A percentile compares a stretch with the other conserved stretches of the same genome.
Conservation (phyloP, 1,140 invertebrate genomes). For the Heliconius nattereri region DNA sequence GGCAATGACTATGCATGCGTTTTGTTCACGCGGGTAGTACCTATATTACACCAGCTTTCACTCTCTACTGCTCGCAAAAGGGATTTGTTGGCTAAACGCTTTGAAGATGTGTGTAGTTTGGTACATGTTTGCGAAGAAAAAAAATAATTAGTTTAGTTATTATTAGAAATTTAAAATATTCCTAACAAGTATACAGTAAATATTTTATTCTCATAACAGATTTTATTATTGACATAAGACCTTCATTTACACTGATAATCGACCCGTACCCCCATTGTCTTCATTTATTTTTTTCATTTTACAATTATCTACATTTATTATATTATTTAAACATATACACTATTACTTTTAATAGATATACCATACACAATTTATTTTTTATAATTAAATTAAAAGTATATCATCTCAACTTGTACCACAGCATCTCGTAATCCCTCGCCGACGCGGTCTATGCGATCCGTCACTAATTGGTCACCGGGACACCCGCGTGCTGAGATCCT, state of each 20-base stretch:
- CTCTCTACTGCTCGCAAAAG: neutral
- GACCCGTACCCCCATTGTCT: too few species aligned
- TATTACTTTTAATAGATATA: too few species aligned
- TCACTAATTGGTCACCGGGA: slow-evolving; percentile 6
- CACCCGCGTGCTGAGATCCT: neutral
- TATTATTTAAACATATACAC: too few species aligned
- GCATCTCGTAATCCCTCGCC: neutral
- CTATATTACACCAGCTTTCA: neutral
- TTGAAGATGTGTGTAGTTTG: neutral
- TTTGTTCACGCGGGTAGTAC: too few species aligned
- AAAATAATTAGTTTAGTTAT: neutral
- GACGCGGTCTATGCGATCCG: slow-evolving; percentile 1
- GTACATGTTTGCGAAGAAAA: neutral
- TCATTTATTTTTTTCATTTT: too few species aligned
- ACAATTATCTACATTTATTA: too few species aligned
- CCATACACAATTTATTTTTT: too few species aligned
- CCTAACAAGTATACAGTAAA: neutral
- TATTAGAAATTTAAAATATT: neutral
- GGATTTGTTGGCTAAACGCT: neutral
- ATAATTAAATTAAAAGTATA: too few species aligned
- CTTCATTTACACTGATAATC: too few species aligned
- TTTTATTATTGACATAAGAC: too few species aligned
- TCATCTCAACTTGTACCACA: neutral
- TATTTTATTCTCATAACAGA: too few species aligned
- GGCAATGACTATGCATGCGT: too few species aligned